phyloP scores from a whole-genome alignment of 1,140 invertebrate species.

The Matsumurasca onukii region DNA sequence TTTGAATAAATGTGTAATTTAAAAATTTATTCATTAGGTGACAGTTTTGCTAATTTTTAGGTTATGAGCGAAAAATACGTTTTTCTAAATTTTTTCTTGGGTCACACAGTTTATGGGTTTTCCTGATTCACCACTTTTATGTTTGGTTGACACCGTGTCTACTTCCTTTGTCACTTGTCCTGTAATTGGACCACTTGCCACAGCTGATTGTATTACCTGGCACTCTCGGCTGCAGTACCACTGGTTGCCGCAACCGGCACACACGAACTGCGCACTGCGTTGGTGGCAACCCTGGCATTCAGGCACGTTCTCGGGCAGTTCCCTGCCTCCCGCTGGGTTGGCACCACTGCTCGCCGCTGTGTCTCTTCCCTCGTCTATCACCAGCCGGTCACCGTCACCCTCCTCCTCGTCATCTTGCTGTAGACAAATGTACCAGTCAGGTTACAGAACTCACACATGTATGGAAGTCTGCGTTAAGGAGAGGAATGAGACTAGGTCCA shows the following conservation, averaged over 20 bases:
- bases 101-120: constrained; percentile 28
- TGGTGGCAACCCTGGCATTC: constrained; percentile 79
- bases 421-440: constrained; percentile 39
- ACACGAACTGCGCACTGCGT: constrained; percentile 77
- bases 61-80: neutral
- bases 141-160: neutral
- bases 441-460: too few relatives aligned
- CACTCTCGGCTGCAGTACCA: constrained; percentile 89
- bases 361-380: constrained; percentile 59
- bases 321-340: constrained; percentile 51
- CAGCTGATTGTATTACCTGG: constrained; percentile 61
- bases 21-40: neutral
- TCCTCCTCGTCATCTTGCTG: constrained; percentile 56
- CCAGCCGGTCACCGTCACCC: constrained; percentile 56
- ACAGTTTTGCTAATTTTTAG: constrained; percentile 15
- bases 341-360: constrained; percentile 45
- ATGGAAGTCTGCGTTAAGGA: too few relatives aligned
- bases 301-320: constrained; percentile 52
- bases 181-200: neutral
- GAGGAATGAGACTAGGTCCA: too few relatives aligned
- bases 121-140: neutral
- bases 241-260: constrained; percentile 82
- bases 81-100: neutral
- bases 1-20: neutral
- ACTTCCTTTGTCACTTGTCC: constrained; percentile 8